Evolutionary conservation across 2,797 vertebrate species (phyloP).

Genomic region (Rhadinocentrus ornatus): DNA sequence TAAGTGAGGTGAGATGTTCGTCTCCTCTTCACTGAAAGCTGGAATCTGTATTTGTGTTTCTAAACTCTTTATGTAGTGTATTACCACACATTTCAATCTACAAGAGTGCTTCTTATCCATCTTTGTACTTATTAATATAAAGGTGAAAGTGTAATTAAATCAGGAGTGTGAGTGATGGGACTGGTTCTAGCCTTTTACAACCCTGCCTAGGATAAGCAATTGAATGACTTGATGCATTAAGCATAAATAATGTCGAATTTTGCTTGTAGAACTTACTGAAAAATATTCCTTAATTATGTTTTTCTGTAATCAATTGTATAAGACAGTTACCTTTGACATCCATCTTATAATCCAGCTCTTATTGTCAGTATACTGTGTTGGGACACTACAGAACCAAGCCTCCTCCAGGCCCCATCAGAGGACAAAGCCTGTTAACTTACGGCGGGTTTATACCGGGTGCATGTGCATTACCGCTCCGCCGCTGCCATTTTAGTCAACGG

Average conservation of each 20-base stretch:
- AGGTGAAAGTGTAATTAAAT: not conserved
- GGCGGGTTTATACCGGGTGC: no score
- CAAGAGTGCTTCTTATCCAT: slow-evolving; percentile 33
- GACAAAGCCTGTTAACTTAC: no score
- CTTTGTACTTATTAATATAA: not conserved
- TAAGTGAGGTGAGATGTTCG: slow-evolving; percentile 4
- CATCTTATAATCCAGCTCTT: no score
- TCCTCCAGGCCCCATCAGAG: no score
- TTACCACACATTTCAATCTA: slow-evolving; percentile 12
- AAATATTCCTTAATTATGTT: not conserved
- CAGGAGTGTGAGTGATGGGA: not conserved
- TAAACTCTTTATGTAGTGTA: not conserved
- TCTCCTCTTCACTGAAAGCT: not conserved
- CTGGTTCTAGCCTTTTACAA: not conserved
- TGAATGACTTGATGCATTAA: not conserved
- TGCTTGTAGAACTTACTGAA: not conserved
- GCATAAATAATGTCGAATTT: not conserved
- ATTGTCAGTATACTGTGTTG: no score
- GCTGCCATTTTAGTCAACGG: no score
- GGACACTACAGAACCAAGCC: no score
- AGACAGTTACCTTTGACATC: no score
- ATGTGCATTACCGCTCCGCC: no score
- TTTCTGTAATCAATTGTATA: no score
- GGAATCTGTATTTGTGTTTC: not conserved
- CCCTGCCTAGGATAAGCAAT: not conserved